Base-by-base conservation (phyloP, 2,888 invertebrate genomes). In the Poecilobothrus nobilitatus region DNA sequence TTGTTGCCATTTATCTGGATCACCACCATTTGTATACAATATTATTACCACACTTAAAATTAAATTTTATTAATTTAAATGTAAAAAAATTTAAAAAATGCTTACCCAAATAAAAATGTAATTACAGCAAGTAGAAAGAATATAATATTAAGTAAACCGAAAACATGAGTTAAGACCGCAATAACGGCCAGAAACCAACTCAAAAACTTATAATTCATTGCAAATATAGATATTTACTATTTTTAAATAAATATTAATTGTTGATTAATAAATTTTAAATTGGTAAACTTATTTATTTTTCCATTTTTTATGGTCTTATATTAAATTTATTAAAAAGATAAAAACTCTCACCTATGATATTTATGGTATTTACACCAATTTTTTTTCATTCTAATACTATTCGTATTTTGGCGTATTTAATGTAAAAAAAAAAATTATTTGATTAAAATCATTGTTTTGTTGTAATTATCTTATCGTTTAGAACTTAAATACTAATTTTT, bases 91-190 rank as follows among this genome's bases (percentile, higher is more conserved):
- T 65, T 27, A 65, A 65, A 27, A 63, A 63, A 10, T 61, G 44
- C 67, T 68, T 67, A 72, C 72, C 72, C 72, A 64, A 71, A 18
- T 4, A 68, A n/a, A 66, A 72, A 71, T 20, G 67, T 61, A 64
- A 71, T 22, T 9, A 70, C 21, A 12, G 66, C 37, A 20, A 70
- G 12, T 12, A 70, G 27, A 63, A 71, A 22, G 20, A 65, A 12
- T 9, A 71, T 53, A 20, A 66, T 69, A 34, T 67, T 69, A 20
- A 67, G 22, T 53, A 71, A 20, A 64, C 72, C 72, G 22, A 72
- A 71, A 41, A 71, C 63, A 63, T 72, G 70, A 7, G 67, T 67
- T 27, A 71, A 62, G 66, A 72, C 67, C 53, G 70, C 68, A 18
- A 71, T 9, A 15, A 67, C 63, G 22, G 62, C 70, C n/a, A 69